phyloP scores from a whole-genome alignment of 2,888 invertebrate species.

The Halocaridina rubra region DNA sequence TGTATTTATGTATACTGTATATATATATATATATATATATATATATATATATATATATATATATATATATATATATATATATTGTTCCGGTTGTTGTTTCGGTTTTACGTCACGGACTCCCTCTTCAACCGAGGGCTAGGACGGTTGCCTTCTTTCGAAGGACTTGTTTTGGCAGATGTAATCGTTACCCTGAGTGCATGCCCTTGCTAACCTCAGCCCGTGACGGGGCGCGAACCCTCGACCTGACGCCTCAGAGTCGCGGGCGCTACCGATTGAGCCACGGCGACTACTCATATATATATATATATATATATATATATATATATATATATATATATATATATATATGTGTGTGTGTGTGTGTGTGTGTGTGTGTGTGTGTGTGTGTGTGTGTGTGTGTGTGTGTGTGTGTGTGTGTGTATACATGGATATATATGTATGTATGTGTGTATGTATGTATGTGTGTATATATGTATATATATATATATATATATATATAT shows the following conservation, averaged over 20 bases:
- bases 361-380: neutral
- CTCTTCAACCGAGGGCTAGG: too few relatives aligned
- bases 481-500: constrained; percentile 14
- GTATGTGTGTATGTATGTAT: neutral
- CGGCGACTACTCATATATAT: neutral
- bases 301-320: constrained; percentile 6
- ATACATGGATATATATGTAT: constrained; percentile 24
- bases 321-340: neutral
- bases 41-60: constrained; percentile 16
- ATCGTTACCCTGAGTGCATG: too few relatives aligned
- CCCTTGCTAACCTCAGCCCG: too few relatives aligned
- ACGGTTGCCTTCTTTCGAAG: too few relatives aligned
- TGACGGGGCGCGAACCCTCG: too few relatives aligned
- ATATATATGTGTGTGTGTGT: neutral
- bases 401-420: neutral
- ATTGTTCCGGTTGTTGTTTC: too few relatives aligned
- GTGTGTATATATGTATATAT: constrained; percentile 7
- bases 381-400: constrained; percentile 1
- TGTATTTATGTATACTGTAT: neutral
- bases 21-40: neutral
- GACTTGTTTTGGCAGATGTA: too few relatives aligned
- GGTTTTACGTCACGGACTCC: too few relatives aligned
- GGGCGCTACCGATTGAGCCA: too few relatives aligned
- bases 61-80: too few relatives aligned
- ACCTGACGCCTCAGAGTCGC: too few relatives aligned